phyloP scores from a whole-genome alignment of 2,888 invertebrate species.

The Agapostemon virescens region DNA sequence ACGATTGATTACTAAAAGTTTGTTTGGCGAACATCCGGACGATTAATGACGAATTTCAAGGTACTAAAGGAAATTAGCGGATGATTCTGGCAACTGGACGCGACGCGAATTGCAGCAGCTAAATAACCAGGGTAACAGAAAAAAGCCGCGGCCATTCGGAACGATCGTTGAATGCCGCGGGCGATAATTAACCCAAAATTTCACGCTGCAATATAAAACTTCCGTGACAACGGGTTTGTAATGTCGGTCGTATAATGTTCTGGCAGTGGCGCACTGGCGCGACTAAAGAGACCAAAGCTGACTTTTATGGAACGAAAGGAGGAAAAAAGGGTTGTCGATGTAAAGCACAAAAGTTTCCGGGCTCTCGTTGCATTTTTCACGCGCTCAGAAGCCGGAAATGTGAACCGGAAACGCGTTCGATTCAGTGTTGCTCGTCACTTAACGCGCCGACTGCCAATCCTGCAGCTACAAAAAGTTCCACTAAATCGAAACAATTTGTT shows the following conservation, averaged over 20 bases:
- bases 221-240: slow-evolving; percentile 50
- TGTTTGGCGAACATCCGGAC: no score
- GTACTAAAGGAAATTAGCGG: slow-evolving; percentile 35
- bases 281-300: slow-evolving; percentile 26
- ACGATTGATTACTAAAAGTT: slow-evolving; percentile 22
- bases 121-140: slow-evolving; percentile 22
- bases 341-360: slow-evolving; percentile 25
- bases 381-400: background rate
- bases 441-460: background rate
- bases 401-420: background rate
- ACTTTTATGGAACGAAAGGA: slow-evolving; percentile 19
- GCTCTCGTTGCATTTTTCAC: slow-evolving; percentile 5
- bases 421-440: background rate
- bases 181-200: slow-evolving; percentile 61
- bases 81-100: slow-evolving; percentile 9
- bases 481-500: background rate
- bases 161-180: slow-evolving; percentile 43
- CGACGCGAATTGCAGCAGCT: slow-evolving; percentile 21
- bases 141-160: slow-evolving; percentile 18
- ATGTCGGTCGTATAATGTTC: slow-evolving; percentile 61
- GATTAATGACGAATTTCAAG: background rate
- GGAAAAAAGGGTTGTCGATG: slow-evolving; percentile 16
- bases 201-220: slow-evolving; percentile 57
- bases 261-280: slow-evolving; percentile 35
- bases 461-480: background rate